These are phyloP conservation scores for Centruroides vittatus DNA, from an alignment of 1,140 invertebrate species.

Conservation along the genomic window DNA sequence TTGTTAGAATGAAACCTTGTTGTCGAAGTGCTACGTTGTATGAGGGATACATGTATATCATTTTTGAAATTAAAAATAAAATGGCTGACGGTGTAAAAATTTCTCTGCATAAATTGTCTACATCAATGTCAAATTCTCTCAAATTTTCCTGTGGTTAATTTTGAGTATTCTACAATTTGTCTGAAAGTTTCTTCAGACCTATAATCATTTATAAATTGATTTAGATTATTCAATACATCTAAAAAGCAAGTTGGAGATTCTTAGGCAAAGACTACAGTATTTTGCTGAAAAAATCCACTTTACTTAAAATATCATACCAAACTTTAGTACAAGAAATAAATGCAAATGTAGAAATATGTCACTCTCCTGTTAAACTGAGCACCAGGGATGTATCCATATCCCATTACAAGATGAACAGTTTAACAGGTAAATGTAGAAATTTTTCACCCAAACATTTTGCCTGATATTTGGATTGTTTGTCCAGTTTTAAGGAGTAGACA, in stretches of 20 bases:
- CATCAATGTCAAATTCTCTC: too few species aligned
- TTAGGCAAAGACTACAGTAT: background rate
- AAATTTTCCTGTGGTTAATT: background rate
- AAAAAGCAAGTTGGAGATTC: background rate
- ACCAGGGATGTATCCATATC: too few species aligned
- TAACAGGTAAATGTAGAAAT: background rate
- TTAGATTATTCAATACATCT: background rate
- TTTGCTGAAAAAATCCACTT: background rate
- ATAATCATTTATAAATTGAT: background rate
- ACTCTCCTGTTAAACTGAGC: too few species aligned
- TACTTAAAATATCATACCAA: background rate
- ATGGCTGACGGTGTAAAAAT: too few species aligned
- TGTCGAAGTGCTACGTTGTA: too few species aligned
- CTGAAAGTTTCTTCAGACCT: background rate
- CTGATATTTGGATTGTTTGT: background rate
- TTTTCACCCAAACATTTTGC: background rate
- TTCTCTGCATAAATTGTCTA: too few species aligned
- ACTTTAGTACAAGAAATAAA: background rate
- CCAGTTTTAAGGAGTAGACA: background rate
- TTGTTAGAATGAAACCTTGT: too few species aligned
- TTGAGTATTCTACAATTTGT: background rate
- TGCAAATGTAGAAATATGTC: too few species aligned
- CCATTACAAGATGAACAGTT: background rate
- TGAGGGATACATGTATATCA: too few species aligned
- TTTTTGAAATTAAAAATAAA: too few species aligned